These are phyloP conservation scores for Sander vitreus DNA, from an alignment of 2,113 vertebrate genomes.

Conservation along the genomic window DNA sequence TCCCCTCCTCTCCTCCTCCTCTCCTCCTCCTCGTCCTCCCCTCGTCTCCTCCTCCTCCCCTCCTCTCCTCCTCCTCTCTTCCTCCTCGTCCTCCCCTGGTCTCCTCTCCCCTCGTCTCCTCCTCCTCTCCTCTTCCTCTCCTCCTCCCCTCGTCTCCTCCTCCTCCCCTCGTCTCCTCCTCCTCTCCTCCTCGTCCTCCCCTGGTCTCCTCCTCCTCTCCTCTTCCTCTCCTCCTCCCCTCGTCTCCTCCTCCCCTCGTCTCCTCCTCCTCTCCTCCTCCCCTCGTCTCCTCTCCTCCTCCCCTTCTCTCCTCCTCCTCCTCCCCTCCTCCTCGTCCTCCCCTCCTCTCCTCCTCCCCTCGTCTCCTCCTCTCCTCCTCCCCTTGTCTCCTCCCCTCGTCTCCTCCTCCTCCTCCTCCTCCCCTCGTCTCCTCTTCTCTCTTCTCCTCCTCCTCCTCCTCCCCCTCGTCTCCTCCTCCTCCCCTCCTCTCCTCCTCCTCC, in stretches of 20 bases:
- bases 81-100: too few species aligned
- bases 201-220: neutral
- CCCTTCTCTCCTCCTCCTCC: neutral
- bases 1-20: neutral
- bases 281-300: neutral
- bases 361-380: neutral
- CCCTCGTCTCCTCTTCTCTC: neutral
- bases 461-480: neutral
- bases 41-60: neutral
- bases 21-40: neutral
- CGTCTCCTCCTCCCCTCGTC: neutral
- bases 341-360: neutral
- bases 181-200: neutral
- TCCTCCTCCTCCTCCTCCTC: neutral
- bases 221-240: neutral
- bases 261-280: neutral
- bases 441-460: neutral
- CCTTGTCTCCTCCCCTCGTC: too few species aligned
- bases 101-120: neutral
- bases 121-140: neutral
- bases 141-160: neutral
- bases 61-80: neutral
- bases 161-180: neutral
- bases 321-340: neutral
- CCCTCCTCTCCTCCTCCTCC: neutral